Conservation (phyloP, 2,888 invertebrate species). For the Ypsolopha scabrella region DNA sequence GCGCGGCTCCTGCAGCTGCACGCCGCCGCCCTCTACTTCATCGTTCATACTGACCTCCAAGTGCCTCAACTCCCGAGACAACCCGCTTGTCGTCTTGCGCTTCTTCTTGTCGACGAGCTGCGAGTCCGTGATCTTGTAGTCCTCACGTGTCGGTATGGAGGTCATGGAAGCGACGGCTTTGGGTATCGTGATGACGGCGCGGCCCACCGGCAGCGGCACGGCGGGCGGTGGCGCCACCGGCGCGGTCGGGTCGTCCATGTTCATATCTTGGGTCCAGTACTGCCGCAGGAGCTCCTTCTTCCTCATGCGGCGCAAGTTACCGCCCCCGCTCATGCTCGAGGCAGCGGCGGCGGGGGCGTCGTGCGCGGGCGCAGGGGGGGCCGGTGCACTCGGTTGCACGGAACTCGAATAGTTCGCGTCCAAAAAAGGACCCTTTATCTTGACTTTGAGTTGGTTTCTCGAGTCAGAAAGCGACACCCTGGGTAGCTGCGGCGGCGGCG, state of each 20-base stretch:
- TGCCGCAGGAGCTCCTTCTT: conserved; percentile 90
- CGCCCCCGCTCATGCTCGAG: conserved; percentile 71
- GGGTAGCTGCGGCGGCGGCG: conserved; percentile 42
- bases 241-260: conserved; percentile 80
- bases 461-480: conserved; percentile 85
- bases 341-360: conserved; percentile 34
- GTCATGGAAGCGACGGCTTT: conserved; percentile 93
- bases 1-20: conserved; percentile 14
- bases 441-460: conserved; percentile 88
- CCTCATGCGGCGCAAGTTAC: conserved; percentile 86
- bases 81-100: conserved; percentile 61
- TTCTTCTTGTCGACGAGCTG: conserved; percentile 77
- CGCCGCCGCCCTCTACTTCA: conserved; percentile 57
- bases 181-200: conserved; percentile 84
- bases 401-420: conserved; percentile 80
- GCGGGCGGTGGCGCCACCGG: conserved; percentile 69
- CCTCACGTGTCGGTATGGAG: conserved; percentile 86
- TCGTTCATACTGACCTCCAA: conserved; percentile 71
- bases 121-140: conserved; percentile 67
- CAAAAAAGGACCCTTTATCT: conserved; percentile 90
- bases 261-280: conserved; percentile 86
- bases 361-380: conserved; percentile 46
- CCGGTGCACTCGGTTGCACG: conserved; percentile 68
- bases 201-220: conserved; percentile 70
- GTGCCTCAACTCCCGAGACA: conserved; percentile 74